phyloP scores from a whole-genome alignment of 2,113 vertebrate genomes.

The Oreochromis tanganicae region DNA sequence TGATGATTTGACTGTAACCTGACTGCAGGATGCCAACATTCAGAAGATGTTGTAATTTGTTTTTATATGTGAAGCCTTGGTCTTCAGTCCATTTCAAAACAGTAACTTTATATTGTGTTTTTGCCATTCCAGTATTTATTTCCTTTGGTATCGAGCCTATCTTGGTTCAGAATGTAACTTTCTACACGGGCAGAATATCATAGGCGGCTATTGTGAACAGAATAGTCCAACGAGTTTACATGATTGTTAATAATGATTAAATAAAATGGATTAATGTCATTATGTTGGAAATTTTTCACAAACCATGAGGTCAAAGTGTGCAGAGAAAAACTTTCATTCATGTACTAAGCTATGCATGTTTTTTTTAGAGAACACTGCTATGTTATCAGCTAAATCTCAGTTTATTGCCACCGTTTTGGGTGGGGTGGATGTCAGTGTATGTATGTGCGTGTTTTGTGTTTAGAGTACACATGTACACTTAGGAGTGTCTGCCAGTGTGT shows the following conservation, averaged over 20 bases:
- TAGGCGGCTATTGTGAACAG: slow-evolving; percentile 78
- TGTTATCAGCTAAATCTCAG: slow-evolving; percentile 37
- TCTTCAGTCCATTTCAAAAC: slow-evolving; percentile 37
- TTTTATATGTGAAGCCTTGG: slow-evolving; percentile 66
- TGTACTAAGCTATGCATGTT: slow-evolving; percentile 74
- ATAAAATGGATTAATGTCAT: slow-evolving; percentile 36
- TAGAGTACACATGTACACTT: slow-evolving; percentile 1
- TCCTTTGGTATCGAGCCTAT: slow-evolving; percentile 76
- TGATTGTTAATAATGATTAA: slow-evolving; percentile 60
- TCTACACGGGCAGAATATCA: slow-evolving; percentile 88
- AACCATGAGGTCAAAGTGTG: slow-evolving; percentile 16
- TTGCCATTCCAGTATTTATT: slow-evolving; percentile 98
- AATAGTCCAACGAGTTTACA: slow-evolving; percentile 52
- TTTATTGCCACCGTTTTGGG: slow-evolving; percentile 67
- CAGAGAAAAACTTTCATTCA: slow-evolving; percentile 17
- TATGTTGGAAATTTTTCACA: slow-evolving; percentile 4
- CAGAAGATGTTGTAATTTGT: slow-evolving; percentile 69
- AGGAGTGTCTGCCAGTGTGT: background rate
- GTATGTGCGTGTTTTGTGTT: background rate
- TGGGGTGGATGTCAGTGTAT: slow-evolving; percentile 33
- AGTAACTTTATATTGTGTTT: slow-evolving; percentile 74
- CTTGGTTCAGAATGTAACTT: slow-evolving; percentile 98
- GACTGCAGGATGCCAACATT: slow-evolving; percentile 53
- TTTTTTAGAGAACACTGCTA: slow-evolving; percentile 41
- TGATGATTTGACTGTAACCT: slow-evolving; percentile 72